A percentile compares a stretch with the other conserved stretches of the same genome.
Evolutionary conservation across 2,888 invertebrate species (phyloP).

Genomic region (Tenthredo notha): DNA sequence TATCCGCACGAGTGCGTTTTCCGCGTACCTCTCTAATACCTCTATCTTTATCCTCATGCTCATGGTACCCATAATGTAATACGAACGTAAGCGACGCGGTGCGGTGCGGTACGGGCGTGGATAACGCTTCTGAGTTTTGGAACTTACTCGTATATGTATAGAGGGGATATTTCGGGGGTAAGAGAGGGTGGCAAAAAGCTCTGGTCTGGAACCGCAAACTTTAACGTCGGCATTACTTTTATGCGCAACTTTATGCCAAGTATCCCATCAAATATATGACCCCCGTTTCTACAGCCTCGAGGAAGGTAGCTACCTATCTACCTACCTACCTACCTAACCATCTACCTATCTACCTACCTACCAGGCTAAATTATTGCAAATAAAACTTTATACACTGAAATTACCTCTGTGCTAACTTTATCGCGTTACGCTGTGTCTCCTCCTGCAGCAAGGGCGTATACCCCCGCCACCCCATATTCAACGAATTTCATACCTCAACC

Average conservation of each 20-base stretch:
- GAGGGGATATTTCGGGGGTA: slow-evolving; percentile 42
- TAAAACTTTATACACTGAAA: slow-evolving; percentile 77
- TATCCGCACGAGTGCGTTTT: slow-evolving; percentile 18
- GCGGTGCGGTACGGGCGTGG: not conserved
- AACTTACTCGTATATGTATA: slow-evolving; percentile 56
- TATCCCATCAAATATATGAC: slow-evolving; percentile 78
- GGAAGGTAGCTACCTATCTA: slow-evolving; percentile 35
- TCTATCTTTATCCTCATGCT: not conserved
- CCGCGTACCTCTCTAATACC: not conserved
- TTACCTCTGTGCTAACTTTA: slow-evolving; percentile 77
- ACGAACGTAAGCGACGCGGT: slow-evolving; percentile 6
- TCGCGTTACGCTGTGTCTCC: slow-evolving; percentile 69
- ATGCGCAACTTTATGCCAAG: slow-evolving; percentile 78
- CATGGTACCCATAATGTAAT: slow-evolving; percentile 10
- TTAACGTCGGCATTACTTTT: slow-evolving; percentile 78
- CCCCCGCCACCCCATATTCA: not conserved
- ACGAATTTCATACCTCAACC: not conserved
- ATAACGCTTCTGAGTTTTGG: slow-evolving; percentile 40
- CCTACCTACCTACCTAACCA: slow-evolving; percentile 55
- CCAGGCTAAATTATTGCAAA: slow-evolving; percentile 76
- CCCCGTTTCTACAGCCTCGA: slow-evolving; percentile 62
- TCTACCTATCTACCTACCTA: slow-evolving; percentile 57
- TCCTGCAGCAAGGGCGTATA: not conserved
- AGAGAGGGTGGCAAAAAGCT: slow-evolving; percentile 60
- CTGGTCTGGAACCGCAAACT: slow-evolving; percentile 77